Evolutionary conservation across 2,888 invertebrate genomes (phyloP).

Genomic region (Subacronicta megacephala): DNA sequence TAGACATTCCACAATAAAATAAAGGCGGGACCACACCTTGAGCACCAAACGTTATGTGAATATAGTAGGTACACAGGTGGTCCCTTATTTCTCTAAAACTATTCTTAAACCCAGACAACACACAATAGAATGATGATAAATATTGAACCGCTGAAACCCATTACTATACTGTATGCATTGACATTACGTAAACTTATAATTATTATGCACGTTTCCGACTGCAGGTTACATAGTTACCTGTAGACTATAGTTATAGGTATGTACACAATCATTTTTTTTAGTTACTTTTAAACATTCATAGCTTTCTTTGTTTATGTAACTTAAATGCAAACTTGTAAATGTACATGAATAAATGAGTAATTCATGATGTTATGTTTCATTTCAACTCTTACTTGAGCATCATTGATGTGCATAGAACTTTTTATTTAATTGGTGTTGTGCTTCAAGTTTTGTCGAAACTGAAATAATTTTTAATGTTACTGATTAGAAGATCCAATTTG

Average conservation of each 20-base stretch:
- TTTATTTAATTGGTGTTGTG: conserved; percentile 4
- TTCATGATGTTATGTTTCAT: conserved; percentile 39
- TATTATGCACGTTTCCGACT: conserved; percentile 27
- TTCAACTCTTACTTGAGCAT: conserved; percentile 43
- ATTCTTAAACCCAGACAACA: conserved; percentile 25
- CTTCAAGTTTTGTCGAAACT: conserved; percentile 6
- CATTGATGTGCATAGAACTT: conserved; percentile 26
- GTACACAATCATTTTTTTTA: conserved; percentile 34
- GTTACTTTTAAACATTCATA: conserved; percentile 33
- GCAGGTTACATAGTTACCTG: conserved; percentile 16
- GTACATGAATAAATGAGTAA: conserved; percentile 40
- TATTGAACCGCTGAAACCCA: conserved; percentile 11
- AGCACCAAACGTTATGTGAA: conserved; percentile 10
- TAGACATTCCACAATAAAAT: conserved; percentile 18
- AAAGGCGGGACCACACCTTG: conserved; percentile 13
- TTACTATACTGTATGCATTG: conserved; percentile 23
- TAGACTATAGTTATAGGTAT: conserved; percentile 23
- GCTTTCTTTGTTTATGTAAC: conserved; percentile 29
- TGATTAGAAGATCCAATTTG: conserved; percentile 11
- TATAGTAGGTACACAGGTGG: conserved; percentile 11
- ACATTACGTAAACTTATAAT: conserved; percentile 26
- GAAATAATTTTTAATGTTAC: background rate
- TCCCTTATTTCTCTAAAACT: conserved; percentile 18
- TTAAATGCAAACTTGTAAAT: conserved; percentile 38
- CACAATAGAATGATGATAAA: conserved; percentile 24